Conservation (phyloP, 2,113 vertebrate genomes). For the Lasiurus borealis region DNA sequence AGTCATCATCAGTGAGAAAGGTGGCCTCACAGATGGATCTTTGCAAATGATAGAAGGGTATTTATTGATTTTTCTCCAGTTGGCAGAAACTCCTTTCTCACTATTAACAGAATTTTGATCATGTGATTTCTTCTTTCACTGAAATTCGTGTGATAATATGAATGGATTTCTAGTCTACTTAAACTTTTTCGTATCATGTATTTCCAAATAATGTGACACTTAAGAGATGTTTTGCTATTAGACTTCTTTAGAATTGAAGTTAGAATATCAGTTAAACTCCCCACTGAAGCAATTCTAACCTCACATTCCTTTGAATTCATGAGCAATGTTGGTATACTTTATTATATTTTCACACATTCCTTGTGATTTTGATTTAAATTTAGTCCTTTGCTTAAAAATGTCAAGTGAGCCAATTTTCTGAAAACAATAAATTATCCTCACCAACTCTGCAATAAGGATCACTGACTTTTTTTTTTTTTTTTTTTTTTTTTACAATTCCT, state of each 20-base stretch:
- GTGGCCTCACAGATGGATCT: not conserved
- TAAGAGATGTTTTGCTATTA: conserved; percentile 23
- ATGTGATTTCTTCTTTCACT: conserved; percentile 13
- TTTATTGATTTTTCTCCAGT: not conserved
- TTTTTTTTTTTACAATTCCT: not conserved
- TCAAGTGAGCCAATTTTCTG: conserved; percentile 41
- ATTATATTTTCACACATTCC: conserved; percentile 30
- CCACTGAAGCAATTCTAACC: not conserved
- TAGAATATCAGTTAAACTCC: not conserved
- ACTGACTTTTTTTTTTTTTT: not conserved
- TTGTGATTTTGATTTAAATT: conserved; percentile 52
- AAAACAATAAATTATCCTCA: conserved; percentile 5
- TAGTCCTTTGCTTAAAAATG: conserved; percentile 26
- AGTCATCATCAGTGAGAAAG: not conserved
- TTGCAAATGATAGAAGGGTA: not conserved
- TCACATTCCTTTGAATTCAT: conserved; percentile 29
- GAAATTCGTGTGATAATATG: not conserved
- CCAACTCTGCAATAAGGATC: not conserved
- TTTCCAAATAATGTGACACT: conserved; percentile 15
- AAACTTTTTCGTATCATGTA: not conserved
- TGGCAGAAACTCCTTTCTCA: conserved; percentile 29
- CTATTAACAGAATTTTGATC: not conserved
- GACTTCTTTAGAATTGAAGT: conserved; percentile 7
- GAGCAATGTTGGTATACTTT: not conserved
- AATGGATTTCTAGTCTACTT: conserved; percentile 37